These are phyloP conservation scores for Camelus bactrianus DNA, from an alignment of 2,113 vertebrate genomes.

Conservation along the genomic window DNA sequence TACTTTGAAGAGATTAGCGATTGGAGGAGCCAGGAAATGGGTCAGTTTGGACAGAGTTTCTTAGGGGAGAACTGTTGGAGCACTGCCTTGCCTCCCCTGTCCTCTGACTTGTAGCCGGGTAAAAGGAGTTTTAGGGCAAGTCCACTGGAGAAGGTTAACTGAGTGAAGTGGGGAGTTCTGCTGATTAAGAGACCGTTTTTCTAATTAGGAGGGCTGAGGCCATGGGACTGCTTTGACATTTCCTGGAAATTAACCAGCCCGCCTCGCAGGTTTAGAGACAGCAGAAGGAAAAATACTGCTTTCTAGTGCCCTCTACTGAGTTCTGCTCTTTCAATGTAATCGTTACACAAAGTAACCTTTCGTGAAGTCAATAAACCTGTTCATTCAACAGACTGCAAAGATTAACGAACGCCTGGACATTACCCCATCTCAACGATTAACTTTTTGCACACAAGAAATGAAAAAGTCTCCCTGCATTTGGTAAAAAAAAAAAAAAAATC, in stretches of 20 bases:
- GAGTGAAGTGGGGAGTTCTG: background rate
- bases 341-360: constrained; percentile 36
- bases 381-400: constrained; percentile 40
- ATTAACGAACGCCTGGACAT: constrained; percentile 15
- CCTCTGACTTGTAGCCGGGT: background rate
- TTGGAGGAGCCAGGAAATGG: background rate
- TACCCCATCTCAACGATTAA: constrained; percentile 30
- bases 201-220: background rate
- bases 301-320: background rate
- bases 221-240: background rate
- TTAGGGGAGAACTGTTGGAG: background rate
- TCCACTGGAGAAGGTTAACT: background rate
- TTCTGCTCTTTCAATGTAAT: background rate
- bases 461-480: constrained; percentile 28
- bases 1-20: background rate
- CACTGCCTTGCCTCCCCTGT: accelerated
- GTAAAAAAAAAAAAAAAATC: constrained; percentile 38
- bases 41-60: background rate
- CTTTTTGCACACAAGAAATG: constrained; percentile 40
- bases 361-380: constrained; percentile 54
- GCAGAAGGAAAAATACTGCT: background rate
- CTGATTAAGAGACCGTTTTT: background rate
- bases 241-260: background rate
- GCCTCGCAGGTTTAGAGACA: background rate
- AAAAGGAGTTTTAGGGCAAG: background rate